Evolutionary conservation across 2,888 invertebrate genomes (phyloP).

Genomic region (Microctonus aethiopoides): DNA sequence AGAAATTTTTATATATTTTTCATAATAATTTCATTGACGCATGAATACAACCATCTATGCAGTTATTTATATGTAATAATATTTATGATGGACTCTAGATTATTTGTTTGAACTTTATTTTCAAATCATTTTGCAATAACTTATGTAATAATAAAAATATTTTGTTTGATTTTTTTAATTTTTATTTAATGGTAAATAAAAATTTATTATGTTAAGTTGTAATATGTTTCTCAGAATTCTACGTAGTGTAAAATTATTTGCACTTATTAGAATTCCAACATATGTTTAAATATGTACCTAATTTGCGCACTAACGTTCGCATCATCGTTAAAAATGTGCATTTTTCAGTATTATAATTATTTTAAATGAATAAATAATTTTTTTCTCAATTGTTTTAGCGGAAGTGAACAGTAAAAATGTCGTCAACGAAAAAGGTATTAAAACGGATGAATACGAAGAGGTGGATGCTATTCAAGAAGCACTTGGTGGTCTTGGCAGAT

Average conservation of each 20-base stretch:
- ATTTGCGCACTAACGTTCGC: not conserved
- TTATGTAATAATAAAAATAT: not conserved
- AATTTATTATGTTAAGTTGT: not conserved
- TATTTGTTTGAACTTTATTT: no score
- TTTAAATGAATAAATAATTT: not conserved
- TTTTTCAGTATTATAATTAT: not conserved
- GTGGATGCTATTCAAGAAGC: slow-evolving; percentile 76
- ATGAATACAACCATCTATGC: no score
- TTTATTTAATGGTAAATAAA: not conserved
- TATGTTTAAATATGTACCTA: not conserved
- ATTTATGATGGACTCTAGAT: no score
- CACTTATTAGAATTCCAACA: not conserved
- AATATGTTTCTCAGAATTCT: not conserved
- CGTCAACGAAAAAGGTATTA: slow-evolving; percentile 44
- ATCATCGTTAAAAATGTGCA: not conserved
- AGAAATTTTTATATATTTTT: not conserved
- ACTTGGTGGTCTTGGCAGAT: slow-evolving; percentile 79
- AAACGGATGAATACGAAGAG: slow-evolving; percentile 43
- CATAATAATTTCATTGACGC: no score
- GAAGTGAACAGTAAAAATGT: slow-evolving; percentile 54
- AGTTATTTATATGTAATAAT: no score
- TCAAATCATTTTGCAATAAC: no score
- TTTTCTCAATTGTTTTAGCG: slow-evolving; percentile 42
- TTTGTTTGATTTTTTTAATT: not conserved
- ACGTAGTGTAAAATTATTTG: not conserved